Percentiles rank a stretch among this genome's conserved stretches.
These are phyloP conservation scores for Poecile montanus DNA, from an alignment of 2,797 vertebrate genomes.

Conservation along the genomic window DNA sequence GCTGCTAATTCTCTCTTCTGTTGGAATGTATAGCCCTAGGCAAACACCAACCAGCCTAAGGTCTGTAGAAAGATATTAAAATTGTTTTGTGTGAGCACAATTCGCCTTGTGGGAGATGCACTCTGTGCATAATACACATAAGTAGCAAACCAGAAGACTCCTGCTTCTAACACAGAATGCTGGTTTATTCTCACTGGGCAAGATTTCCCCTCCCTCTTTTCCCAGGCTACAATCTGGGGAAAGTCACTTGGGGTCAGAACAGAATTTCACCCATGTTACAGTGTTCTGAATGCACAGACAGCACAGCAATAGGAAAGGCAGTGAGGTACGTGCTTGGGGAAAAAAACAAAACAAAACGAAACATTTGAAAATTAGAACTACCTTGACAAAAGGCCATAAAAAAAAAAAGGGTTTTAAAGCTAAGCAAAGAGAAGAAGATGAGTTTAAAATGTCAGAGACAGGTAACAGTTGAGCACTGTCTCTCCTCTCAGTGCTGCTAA, in stretches of 20 bases:
- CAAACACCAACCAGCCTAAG: not conserved
- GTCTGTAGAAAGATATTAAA: not conserved
- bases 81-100: not conserved
- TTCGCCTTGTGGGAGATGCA: fast-evolving
- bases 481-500: not conserved
- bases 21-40: not conserved
- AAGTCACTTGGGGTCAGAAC: not conserved
- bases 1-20: not conserved
- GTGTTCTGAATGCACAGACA: not conserved
- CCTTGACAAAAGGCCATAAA: fast-evolving
- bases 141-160: not conserved
- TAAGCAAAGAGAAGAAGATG: not conserved
- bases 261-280: not conserved
- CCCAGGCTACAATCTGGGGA: not conserved
- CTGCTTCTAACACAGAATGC: not conserved
- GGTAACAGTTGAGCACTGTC: not conserved
- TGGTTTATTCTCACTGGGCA: not conserved
- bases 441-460: not conserved
- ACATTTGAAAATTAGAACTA: not conserved
- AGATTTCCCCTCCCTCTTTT: not conserved
- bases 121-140: not conserved
- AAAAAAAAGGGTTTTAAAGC: not conserved
- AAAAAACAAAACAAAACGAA: not conserved
- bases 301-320: not conserved
- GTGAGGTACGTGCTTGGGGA: fast-evolving